Evolutionary conservation across 2,113 vertebrate species (phyloP).

Genomic region (Ranitomeya imitator): DNA sequence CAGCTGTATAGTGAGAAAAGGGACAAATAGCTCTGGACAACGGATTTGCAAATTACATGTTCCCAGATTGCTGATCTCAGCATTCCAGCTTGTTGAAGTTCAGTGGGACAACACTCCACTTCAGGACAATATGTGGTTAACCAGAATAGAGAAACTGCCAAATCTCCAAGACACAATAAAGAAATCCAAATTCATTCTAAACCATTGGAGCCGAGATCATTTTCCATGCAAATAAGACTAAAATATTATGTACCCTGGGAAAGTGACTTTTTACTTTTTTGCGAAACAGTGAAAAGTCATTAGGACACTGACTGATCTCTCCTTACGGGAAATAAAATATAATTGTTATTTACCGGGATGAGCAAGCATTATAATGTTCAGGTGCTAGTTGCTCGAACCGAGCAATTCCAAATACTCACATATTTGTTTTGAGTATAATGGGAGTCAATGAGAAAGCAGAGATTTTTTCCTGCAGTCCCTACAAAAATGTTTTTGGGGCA

Average conservation of each 20-base stretch:
- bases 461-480: too few species aligned
- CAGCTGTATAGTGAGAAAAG: background rate
- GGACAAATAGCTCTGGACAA: background rate
- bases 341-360: background rate
- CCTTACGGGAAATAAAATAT: background rate
- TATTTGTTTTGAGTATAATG: too few species aligned
- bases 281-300: background rate
- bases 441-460: too few species aligned
- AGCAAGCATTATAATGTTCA: too few species aligned
- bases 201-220: constrained; percentile 19
- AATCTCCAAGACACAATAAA: constrained; percentile 31
- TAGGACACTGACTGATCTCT: background rate
- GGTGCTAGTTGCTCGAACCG: too few species aligned
- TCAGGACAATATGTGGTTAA: constrained; percentile 49
- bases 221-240: constrained; percentile 16
- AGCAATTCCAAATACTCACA: too few species aligned
- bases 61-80: constrained; percentile 40
- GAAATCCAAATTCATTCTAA: constrained; percentile 23
- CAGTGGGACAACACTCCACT: background rate
- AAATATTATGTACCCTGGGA: constrained; percentile 21
- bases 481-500: too few species aligned
- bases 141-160: constrained; percentile 37
- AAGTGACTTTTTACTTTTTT: constrained; percentile 20
- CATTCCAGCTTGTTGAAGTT: background rate
- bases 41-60: background rate